Evolutionary conservation across 2,113 vertebrate species (phyloP).

Genomic region (Dipodomys spectabilis): DNA sequence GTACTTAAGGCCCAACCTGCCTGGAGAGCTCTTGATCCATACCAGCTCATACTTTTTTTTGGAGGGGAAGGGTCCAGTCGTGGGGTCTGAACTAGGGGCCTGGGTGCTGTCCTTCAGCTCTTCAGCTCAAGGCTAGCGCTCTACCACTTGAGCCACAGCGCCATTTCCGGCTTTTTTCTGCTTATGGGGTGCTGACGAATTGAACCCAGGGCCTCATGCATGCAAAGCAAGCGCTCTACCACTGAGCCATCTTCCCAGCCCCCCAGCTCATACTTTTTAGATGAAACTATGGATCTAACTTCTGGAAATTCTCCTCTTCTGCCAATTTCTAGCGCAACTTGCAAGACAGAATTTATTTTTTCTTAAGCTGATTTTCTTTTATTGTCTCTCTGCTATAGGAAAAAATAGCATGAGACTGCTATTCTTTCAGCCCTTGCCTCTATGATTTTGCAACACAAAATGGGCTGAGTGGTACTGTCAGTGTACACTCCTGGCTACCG

Average conservation of each 20-base stretch:
- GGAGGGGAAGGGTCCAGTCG: too few relatives aligned
- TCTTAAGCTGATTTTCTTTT: not conserved
- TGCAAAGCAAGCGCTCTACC: too few relatives aligned
- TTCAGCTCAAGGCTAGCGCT: too few relatives aligned
- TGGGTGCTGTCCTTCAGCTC: too few relatives aligned
- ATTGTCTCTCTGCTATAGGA: conserved; percentile 10
- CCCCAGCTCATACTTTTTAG: not conserved
- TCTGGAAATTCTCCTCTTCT: conserved; percentile 33
- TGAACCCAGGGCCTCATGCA: too few relatives aligned
- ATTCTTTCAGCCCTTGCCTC: not conserved
- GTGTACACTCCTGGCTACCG: not conserved
- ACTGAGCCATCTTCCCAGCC: too few relatives aligned
- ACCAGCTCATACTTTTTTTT: not conserved
- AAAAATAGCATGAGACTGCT: not conserved
- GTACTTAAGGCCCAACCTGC: not conserved
- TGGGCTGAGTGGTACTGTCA: not conserved
- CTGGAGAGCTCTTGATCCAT: not conserved
- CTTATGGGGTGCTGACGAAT: too few relatives aligned
- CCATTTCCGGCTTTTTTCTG: too few relatives aligned
- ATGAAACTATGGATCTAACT: not conserved
- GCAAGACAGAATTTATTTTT: not conserved
- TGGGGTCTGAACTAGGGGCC: too few relatives aligned
- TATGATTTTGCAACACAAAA: not conserved
- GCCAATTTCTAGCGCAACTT: not conserved
- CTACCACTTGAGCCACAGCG: too few relatives aligned